These are phyloP conservation scores for Hypercompe scribonia DNA, from an alignment of 2,888 invertebrate species.

Conservation along the genomic window DNA sequence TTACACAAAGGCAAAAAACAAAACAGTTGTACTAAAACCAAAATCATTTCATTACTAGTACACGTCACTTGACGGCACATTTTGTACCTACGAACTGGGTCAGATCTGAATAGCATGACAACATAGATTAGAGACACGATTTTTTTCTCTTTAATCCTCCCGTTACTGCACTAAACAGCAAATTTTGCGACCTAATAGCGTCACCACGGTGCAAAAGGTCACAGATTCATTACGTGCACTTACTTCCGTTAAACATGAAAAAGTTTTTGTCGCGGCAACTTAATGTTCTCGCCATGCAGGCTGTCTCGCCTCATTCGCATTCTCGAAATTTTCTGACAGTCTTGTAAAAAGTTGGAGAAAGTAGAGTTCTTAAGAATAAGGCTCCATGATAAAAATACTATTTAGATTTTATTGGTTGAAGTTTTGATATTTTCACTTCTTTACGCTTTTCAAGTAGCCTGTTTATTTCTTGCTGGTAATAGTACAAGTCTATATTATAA, in stretches of 20 bases:
- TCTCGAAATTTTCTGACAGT: neutral
- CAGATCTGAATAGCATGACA: neutral
- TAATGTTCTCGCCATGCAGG: neutral
- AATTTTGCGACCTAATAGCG: slow-evolving; percentile 13
- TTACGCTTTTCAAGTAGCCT: neutral
- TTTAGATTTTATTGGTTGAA: neutral
- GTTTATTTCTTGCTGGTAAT: neutral
- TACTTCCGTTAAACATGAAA: slow-evolving; percentile 17
- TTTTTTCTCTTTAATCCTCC: slow-evolving; percentile 10
- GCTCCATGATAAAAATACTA: neutral
- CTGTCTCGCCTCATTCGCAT: neutral
- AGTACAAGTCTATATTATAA: neutral
- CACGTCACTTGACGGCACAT: neutral
- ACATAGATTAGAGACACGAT: slow-evolving; percentile 1
- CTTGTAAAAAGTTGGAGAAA: neutral
- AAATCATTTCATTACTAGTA: neutral
- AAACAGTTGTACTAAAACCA: neutral
- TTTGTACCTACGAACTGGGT: slow-evolving; percentile 9
- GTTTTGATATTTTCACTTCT: neutral
- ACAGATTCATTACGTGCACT: slow-evolving; percentile 26
- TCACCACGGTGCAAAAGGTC: slow-evolving; percentile 19
- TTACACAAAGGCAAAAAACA: neutral
- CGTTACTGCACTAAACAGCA: slow-evolving; percentile 16
- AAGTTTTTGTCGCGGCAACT: neutral
- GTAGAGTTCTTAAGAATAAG: neutral